Evolutionary conservation across 2,113 vertebrate species (phyloP), one percentile per base, ranked within the genome.

Genomic region (Myrmecobius fasciatus): DNA sequence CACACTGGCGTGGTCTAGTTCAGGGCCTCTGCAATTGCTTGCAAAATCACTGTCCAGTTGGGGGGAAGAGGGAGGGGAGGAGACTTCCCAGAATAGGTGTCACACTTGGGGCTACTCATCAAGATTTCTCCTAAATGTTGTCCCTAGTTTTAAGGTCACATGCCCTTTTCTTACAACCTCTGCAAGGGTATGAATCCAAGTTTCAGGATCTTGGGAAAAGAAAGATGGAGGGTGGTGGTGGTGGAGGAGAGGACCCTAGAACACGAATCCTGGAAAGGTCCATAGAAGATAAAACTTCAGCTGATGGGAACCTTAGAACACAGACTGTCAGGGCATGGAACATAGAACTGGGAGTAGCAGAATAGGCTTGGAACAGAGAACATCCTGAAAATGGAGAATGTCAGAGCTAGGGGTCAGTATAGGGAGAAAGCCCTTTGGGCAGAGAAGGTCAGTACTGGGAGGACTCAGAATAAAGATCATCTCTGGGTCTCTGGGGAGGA

Each of bases 11-110:
- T 25, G 54, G 94, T 96, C 83, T 94, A 0, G 91, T 17, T 17
- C 47, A 67, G 31, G 36, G 20, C 88, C 52, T 56, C 52, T 5
- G 51, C 1, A 9, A 91, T 28, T 36, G 46, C 46, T 97, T 97
- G 56, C 94, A 49, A 92, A 94, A 97, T 1, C 3, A 2, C n/a
- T 97, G 94, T 95, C 96, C 67, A 94, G 89, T 88, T 90, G 0
- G 6, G 56, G 91, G 3, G 51, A 43, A 43, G 67, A 88, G 36
- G 8, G 25, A 75, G 31, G 31, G 92, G 20, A 46, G 31, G 25
- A 56, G 31, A 51, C 52, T 52, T 75, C 53, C 46, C 14, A 83
- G 67, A 83, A 83, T 43, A 75, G 60, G 31, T 75, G 31, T 75
- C 36, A 11, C 11, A 46, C 17, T 46, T 49, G 25, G 46, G 89